Evolutionary conservation across 2,113 vertebrate species (phyloP), one percentile per base, ranked within the genome.

Genomic region (Gobio gobio): DNA sequence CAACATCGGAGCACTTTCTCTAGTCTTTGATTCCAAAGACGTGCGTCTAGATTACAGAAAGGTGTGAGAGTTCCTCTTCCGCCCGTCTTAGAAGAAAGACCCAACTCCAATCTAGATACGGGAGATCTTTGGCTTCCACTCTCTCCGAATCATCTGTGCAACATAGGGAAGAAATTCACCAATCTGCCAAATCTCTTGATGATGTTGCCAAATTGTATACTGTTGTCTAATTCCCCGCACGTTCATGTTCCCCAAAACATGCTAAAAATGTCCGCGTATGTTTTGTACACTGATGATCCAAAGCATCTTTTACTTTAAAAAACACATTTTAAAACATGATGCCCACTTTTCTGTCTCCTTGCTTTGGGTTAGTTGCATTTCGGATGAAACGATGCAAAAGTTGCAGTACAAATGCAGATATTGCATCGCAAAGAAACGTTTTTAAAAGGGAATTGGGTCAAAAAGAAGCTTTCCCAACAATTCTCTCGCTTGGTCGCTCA

Each of bases 401-500:
- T 24, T 3, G 13, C 75, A 59, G 8, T 49, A 61, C 9, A 76
- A 29, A 83, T 45, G 54, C 54, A 61, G 22, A 84, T 13, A 49
- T 33, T 33, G 66, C 33, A 81, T 47, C 1, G 58, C 58, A 74
- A 26, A 49, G 14, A 68, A 68, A 68, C 16, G 6, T 40, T 36
- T 29, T 80, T 40, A 24, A 33, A 80, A 63, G 49, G 78, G 64
- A 83, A 59, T 20, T 13, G 43, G 26, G 9, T 22, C 7, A 56
- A 43, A 64, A 36, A 63, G 10, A 61, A 40, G 4, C 29, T 58
- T 77, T 33, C 47, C 26, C 14, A 10, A 29, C 9, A 90, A 83
- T 89, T 92, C 90, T 93, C 81, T 88, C 84, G 14, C 43, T 93
- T 93, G 95, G 91, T 95, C 94, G 95, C 92, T 93, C 95, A 95